A percentile compares a stretch with the other conserved stretches of the same genome.
Conservation (phyloP, 2,797 vertebrate genomes). For the Myotis myotis region DNA sequence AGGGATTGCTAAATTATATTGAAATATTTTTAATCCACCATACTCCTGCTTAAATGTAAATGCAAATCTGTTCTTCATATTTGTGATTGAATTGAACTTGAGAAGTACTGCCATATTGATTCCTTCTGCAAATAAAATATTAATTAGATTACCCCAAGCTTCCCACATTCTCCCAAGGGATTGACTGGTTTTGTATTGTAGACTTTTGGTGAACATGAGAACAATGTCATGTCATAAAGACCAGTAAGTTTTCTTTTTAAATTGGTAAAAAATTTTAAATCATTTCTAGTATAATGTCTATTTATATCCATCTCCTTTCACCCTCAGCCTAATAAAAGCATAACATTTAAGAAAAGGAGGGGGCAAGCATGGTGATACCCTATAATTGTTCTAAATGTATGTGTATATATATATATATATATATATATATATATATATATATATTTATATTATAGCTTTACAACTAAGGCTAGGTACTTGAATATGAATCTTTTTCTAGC, state of each 20-base stretch:
- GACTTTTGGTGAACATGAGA: background rate
- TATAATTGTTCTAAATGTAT: background rate
- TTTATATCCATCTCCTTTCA: background rate
- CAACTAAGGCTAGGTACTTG: background rate
- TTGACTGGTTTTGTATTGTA: background rate
- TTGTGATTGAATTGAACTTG: slow-evolving; percentile 69
- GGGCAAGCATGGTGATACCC: background rate
- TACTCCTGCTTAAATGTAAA: slow-evolving; percentile 57
- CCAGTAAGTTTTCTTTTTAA: background rate
- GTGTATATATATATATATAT: background rate
- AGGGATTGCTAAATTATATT: slow-evolving; percentile 55
- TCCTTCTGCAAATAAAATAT: slow-evolving; percentile 66
- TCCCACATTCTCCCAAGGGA: background rate
- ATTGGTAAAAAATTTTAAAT: background rate
- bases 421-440: background rate
- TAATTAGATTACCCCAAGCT: slow-evolving; percentile 51
- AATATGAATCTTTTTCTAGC: background rate
- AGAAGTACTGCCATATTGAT: slow-evolving; percentile 61
- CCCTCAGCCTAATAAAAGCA: background rate
- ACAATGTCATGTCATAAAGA: background rate
- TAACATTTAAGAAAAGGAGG: background rate
- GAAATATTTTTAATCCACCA: slow-evolving; percentile 61
- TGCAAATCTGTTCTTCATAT: slow-evolving; percentile 68
- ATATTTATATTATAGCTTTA: background rate
- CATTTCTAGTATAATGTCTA: background rate